phyloP scores from a whole-genome alignment of 2,888 invertebrate species.

The Argyresthia goedartella region DNA sequence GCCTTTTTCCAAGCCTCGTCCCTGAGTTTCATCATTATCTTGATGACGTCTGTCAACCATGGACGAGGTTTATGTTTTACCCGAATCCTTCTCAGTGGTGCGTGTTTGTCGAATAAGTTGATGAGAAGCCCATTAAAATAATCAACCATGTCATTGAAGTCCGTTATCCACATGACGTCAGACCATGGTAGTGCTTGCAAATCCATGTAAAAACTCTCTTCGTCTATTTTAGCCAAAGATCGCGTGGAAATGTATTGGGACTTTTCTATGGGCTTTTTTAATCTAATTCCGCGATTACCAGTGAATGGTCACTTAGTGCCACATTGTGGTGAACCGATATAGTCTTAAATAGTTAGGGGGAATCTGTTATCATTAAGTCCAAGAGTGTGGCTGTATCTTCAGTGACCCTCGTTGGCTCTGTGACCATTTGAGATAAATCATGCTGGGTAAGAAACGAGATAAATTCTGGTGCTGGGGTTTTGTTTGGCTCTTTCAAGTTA shows the following conservation, averaged over 20 bases:
- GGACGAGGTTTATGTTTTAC: background rate
- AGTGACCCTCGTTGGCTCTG: background rate
- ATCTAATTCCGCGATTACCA: background rate
- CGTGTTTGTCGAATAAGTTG: background rate
- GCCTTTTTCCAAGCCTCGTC: background rate
- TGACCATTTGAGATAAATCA: background rate
- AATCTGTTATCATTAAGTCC: slow-evolving; percentile 1
- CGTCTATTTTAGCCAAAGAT: background rate
- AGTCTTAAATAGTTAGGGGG: background rate
- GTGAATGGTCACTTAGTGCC: background rate
- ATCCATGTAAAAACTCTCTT: background rate
- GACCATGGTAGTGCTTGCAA: background rate
- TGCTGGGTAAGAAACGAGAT: background rate
- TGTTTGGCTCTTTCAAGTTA: background rate
- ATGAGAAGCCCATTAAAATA: background rate
- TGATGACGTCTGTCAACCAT: background rate
- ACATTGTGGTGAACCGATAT: background rate
- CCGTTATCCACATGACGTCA: background rate
- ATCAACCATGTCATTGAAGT: background rate
- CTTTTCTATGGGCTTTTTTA: background rate
- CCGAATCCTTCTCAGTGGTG: background rate
- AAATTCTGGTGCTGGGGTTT: background rate
- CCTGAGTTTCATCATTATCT: background rate
- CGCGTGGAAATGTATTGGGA: background rate
- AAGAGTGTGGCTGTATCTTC: background rate